Conservation (phyloP, 2,888 invertebrate genomes). For the Napeogenes inachia region DNA sequence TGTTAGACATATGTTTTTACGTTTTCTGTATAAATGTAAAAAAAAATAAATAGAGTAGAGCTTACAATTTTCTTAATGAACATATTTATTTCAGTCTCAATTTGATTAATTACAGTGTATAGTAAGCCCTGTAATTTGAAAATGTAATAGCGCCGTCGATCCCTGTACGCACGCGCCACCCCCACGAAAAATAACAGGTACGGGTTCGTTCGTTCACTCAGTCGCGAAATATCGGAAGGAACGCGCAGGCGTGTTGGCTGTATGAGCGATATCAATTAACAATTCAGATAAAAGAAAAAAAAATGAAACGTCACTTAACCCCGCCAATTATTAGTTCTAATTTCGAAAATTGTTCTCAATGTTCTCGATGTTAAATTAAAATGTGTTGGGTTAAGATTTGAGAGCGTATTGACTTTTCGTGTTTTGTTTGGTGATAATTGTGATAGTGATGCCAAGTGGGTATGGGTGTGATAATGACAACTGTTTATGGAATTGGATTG, state of each 20-base stretch:
- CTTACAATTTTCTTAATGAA: background rate
- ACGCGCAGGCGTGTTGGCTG: conserved; percentile 59
- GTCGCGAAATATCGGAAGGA: conserved; percentile 54
- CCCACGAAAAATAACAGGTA: conserved; percentile 40
- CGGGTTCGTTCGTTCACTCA: conserved; percentile 48
- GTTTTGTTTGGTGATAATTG: conserved; percentile 66
- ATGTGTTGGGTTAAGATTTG: conserved; percentile 33
- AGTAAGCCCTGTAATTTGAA: conserved; percentile 32
- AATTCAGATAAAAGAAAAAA: conserved; percentile 40
- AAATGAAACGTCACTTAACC: conserved; percentile 39
- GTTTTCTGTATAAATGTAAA: no score
- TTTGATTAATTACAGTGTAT: conserved; percentile 33
- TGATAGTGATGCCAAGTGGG: conserved; percentile 66
- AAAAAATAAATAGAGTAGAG: no score
- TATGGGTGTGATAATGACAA: conserved; percentile 69
- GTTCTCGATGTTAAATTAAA: conserved; percentile 18
- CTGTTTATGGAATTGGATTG: conserved; percentile 68
- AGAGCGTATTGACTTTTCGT: conserved; percentile 60
- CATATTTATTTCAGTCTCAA: conserved; percentile 8
- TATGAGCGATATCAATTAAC: conserved; percentile 32
- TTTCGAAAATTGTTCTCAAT: conserved; percentile 35
- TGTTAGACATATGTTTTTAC: no score
- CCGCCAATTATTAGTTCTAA: conserved; percentile 39
- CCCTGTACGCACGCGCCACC: conserved; percentile 41
- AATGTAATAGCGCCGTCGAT: conserved; percentile 31